Percentiles rank a stretch among this genome's conserved stretches.
These are phyloP conservation scores for Metalampra italica DNA, from an alignment of 2,888 invertebrate species.

Conservation along the genomic window DNA sequence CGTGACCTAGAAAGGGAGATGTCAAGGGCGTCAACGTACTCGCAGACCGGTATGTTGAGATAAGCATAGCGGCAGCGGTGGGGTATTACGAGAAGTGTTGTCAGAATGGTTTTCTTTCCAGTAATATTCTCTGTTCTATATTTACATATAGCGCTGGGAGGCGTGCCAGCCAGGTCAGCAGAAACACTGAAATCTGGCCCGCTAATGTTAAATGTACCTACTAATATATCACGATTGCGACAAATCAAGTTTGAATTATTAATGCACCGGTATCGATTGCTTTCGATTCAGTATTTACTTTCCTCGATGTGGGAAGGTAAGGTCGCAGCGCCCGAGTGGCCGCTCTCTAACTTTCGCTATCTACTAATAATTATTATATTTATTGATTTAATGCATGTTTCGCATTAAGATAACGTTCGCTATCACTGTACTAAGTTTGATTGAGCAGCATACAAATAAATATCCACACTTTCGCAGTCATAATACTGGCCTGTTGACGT, in stretches of 20 bases:
- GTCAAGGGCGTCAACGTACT: constrained; percentile 20
- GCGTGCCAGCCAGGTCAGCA: constrained; percentile 57
- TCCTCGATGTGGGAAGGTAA: constrained; percentile 4
- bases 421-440: too few relatives aligned
- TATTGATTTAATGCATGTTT: too few relatives aligned
- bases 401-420: not conserved
- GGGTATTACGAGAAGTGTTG: constrained; percentile 42
- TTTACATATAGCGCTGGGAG: constrained; percentile 59
- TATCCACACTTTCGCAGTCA: too few relatives aligned
- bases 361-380: too few relatives aligned
- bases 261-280: constrained; percentile 3
- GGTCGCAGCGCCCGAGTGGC: not conserved
- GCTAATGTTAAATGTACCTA: constrained; percentile 7
- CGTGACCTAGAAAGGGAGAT: constrained; percentile 18
- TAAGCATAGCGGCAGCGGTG: constrained; percentile 4
- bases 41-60: not conserved
- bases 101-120: constrained; percentile 47
- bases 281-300: constrained; percentile 1
- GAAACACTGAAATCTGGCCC: constrained; percentile 29
- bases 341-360: not conserved
- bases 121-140: constrained; percentile 60
- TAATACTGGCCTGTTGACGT: too few relatives aligned
- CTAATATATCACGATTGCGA: not conserved
- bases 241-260: constrained; percentile 1
- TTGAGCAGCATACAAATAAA: too few relatives aligned